Conservation (phyloP, 2,797 vertebrate species). For the Onychomys arenicola region DNA sequence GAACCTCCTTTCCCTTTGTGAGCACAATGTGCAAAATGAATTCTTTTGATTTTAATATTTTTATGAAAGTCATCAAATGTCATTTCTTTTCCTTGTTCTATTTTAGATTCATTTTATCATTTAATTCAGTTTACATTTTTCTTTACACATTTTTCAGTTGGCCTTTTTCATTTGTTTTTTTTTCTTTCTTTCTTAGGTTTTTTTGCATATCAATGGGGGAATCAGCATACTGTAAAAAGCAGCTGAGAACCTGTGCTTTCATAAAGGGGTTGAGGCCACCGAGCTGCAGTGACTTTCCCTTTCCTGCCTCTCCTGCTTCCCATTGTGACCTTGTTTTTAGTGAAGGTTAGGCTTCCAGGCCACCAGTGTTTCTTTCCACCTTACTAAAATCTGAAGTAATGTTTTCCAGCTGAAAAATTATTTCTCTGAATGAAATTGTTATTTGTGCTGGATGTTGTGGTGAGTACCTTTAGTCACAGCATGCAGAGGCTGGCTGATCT, state of each 20-base stretch:
- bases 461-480: not conserved
- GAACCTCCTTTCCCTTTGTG: slow-evolving; percentile 85
- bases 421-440: not conserved
- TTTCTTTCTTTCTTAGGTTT: slow-evolving; percentile 61
- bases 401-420: not conserved
- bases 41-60: slow-evolving; percentile 67
- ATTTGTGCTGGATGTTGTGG: not conserved
- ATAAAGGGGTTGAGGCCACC: slow-evolving; percentile 76
- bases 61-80: slow-evolving; percentile 65
- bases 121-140: slow-evolving; percentile 65
- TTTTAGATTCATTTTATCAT: slow-evolving; percentile 55
- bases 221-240: not conserved
- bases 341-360: not conserved
- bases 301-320: not conserved
- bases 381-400: slow-evolving; percentile 58
- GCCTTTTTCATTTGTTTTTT: slow-evolving; percentile 54
- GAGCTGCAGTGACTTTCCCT: slow-evolving; percentile 72
- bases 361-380: slow-evolving; percentile 28
- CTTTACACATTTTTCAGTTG: slow-evolving; percentile 77
- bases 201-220: slow-evolving; percentile 14
- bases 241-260: slow-evolving; percentile 66
- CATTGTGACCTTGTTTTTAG: slow-evolving; percentile 64
- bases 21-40: slow-evolving; percentile 76
- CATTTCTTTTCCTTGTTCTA: slow-evolving; percentile 71
- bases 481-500: not conserved